phyloP scores from a whole-genome alignment of 2,797 vertebrate genomes.

The Clarias platycephalus region DNA sequence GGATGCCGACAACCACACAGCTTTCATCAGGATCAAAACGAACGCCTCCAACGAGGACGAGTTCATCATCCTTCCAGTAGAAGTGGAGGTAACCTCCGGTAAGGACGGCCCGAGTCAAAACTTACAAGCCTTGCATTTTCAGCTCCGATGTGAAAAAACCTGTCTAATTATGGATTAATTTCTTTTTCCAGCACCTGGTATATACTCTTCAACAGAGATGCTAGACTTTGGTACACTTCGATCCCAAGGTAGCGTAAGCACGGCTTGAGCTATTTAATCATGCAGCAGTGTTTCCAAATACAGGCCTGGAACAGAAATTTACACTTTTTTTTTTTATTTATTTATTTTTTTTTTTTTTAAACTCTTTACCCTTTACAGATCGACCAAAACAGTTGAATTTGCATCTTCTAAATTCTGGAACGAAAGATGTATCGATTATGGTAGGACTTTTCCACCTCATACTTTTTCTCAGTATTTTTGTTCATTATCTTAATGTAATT shows the following conservation, averaged over 20 bases:
- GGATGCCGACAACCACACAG: constrained; percentile 98
- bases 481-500: background rate
- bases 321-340: too few relatives aligned
- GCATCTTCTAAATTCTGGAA: constrained; percentile 97
- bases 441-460: constrained; percentile 71
- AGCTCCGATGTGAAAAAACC: background rate
- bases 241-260: constrained; percentile 83
- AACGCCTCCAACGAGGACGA: constrained; percentile 89
- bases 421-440: constrained; percentile 97
- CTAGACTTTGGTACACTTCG: constrained; percentile 96
- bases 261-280: background rate
- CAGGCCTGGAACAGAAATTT: background rate
- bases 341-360: too few relatives aligned
- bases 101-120: constrained; percentile 12
- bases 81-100: constrained; percentile 98
- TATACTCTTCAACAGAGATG: constrained; percentile 98
- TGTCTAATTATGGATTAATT: background rate
- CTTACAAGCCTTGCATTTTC: background rate
- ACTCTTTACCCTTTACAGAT: constrained; percentile 75
- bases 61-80: constrained; percentile 97
- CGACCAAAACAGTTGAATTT: constrained; percentile 95
- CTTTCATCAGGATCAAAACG: constrained; percentile 97
- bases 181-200: constrained; percentile 85
- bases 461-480: background rate
- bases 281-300: background rate